Percentiles rank a stretch among this genome's conserved stretches.
These are phyloP conservation scores for Drosophila pseudoananassae DNA, from an alignment of 1,140 invertebrate species.

Conservation along the genomic window DNA sequence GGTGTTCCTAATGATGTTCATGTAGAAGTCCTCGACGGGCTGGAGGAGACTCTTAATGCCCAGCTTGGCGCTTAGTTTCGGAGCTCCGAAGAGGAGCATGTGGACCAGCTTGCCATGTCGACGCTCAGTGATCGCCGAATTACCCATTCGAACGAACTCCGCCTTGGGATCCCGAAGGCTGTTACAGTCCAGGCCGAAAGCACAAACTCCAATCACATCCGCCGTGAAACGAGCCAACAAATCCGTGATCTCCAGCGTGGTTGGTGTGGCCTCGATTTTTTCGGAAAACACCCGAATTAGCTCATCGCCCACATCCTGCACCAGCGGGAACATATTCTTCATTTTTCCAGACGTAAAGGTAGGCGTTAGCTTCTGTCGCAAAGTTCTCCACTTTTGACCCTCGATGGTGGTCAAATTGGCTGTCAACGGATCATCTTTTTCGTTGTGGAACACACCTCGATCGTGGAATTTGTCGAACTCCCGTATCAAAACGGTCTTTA, in stretches of 20 bases:
- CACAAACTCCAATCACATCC: constrained; percentile 86
- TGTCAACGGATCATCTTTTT: constrained; percentile 84
- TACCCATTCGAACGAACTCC: constrained; percentile 83
- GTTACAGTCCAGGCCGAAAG: constrained; percentile 87
- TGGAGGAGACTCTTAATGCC: constrained; percentile 66
- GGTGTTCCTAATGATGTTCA: constrained; percentile 63
- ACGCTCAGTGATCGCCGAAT: constrained; percentile 8
- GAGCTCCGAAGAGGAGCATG: constrained; percentile 32
- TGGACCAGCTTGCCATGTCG: constrained; percentile 25
- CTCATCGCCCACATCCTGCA: constrained; percentile 59
- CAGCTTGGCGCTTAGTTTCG: constrained; percentile 27
- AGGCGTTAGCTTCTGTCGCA: constrained; percentile 85
- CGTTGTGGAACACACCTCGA: constrained; percentile 84
- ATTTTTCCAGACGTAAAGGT: constrained; percentile 86
- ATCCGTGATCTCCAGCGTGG: constrained; percentile 56
- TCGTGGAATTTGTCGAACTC: constrained; percentile 86
- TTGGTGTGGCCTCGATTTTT: not conserved
- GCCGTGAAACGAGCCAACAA: constrained; percentile 70
- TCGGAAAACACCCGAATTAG: constrained; percentile 23
- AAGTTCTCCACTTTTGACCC: constrained; percentile 85
- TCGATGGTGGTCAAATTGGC: constrained; percentile 84
- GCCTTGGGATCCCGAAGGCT: constrained; percentile 84
- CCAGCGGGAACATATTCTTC: constrained; percentile 85
- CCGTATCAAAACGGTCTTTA: constrained; percentile 85
- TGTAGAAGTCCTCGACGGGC: constrained; percentile 83